Base-by-base conservation (phyloP, 2,113 vertebrate genomes). In the Plestiodon gilberti region DNA sequence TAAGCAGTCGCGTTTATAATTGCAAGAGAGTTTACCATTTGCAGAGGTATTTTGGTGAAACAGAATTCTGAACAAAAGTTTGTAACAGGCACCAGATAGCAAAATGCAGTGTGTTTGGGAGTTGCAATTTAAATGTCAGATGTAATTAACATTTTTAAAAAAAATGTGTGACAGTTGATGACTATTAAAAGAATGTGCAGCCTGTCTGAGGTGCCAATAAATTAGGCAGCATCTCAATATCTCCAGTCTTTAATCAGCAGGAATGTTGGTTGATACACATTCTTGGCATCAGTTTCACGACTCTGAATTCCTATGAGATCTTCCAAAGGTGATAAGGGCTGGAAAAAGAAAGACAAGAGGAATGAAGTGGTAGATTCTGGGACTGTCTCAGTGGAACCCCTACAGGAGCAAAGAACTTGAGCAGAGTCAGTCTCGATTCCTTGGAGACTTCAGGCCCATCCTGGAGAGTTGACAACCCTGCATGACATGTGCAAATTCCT, bases 61-160 rank as follows among this genome's bases (percentile, higher is more conserved):
- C 75, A 82, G 82, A 87, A 80, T 76, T 61, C 73, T 87, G 38
- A 86, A 75, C 35, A 22, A 79, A 82, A 79, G 18, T 84, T 38
- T 1, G 76, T 10, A 84, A 1, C 4, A 55, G 79, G 38, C 10
- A 59, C 1, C 70, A 35, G 74, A 4, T 84, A 55, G 2, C 52
- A 87, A 91, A 90, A 10, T 83, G 2, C 43, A 80, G 3, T 48
- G 9, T 18, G 18, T 18, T 61, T 61, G 52, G 10, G 86, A 80
- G 0, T 65, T 93, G 78, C 3, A 18, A 89, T 80, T 88, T 91
- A 89, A 91, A 80, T 78, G 15, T 28, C 75, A 91, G n/a, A 67
- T 23, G 20, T 84, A 90, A 88, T 65, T 76, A 84, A n/a, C 15
- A 65, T 87, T 91, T 87, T 43, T 67, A 89, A n/a, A n/a, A n/a